These are phyloP conservation scores for Eublepharis macularius DNA, from an alignment of 2,113 vertebrate species.

Conservation along the genomic window DNA sequence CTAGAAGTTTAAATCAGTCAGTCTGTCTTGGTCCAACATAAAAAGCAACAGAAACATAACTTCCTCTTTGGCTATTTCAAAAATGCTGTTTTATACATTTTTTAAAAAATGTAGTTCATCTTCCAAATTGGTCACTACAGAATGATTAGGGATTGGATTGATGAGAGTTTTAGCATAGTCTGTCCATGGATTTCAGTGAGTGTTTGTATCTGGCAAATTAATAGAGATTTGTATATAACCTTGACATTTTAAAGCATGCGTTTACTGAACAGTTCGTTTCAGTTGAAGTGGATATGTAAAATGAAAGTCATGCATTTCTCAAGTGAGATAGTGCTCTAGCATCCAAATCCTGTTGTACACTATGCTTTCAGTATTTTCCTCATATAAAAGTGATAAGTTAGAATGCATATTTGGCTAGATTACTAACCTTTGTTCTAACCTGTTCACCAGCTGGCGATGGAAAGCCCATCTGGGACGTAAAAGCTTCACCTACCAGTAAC, in stretches of 20 bases:
- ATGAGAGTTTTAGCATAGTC: not conserved
- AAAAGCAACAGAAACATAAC: not conserved
- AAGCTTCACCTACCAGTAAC: slow-evolving; percentile 95
- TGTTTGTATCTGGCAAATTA: not conserved
- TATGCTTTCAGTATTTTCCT: not conserved
- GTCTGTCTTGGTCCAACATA: not conserved
- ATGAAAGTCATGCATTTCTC: not conserved
- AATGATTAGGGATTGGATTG: not conserved
- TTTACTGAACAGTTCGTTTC: not conserved
- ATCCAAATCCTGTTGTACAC: not conserved
- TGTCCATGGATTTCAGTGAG: not conserved
- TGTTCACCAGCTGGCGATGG: slow-evolving; percentile 82
- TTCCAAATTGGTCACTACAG: not conserved
- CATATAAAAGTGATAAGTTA: not conserved
- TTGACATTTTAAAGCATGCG: not conserved
- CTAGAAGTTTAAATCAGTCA: not conserved
- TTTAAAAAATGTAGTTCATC: too few species aligned
- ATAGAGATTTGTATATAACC: not conserved
- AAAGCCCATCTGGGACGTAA: slow-evolving; percentile 93
- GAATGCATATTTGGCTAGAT: not conserved
- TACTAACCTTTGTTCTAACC: slow-evolving; percentile 85
- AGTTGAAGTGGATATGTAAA: not conserved
- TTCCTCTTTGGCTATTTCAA: not conserved
- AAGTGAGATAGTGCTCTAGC: not conserved
- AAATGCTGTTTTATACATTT: not conserved